These are phyloP conservation scores for Malacoraja senta DNA, from an alignment of 2,797 vertebrate species.

Conservation along the genomic window DNA sequence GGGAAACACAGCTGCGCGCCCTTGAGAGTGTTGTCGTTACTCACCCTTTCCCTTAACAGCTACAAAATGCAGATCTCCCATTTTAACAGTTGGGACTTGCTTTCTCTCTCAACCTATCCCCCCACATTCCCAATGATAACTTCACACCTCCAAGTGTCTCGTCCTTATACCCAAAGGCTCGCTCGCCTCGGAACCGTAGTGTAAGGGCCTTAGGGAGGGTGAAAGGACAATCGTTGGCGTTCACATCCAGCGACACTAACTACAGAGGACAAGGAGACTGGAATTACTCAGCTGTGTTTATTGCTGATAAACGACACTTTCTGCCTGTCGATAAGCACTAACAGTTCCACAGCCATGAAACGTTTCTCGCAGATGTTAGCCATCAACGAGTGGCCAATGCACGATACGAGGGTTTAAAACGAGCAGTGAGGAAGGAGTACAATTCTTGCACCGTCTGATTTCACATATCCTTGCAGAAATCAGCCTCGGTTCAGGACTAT, in stretches of 20 bases:
- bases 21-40: background rate
- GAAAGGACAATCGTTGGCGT: background rate
- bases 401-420: background rate
- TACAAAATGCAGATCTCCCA: background rate
- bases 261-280: background rate
- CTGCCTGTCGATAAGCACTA: background rate
- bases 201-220: background rate
- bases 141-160: background rate
- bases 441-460: background rate
- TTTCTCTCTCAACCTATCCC: background rate
- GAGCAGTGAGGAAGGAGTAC: background rate
- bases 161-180: background rate
- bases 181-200: background rate
- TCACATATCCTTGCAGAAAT: background rate
- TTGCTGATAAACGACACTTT: background rate
- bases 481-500: background rate
- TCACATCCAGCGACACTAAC: background rate
- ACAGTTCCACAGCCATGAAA: background rate
- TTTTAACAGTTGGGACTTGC: background rate
- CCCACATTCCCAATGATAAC: background rate
- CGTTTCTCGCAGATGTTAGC: background rate
- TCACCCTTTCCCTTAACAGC: background rate
- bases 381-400: background rate
- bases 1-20: slow-evolving; percentile 1
- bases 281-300: background rate